Conservation (phyloP, 53 echinoderm and acorn worm species). For the Mesocentrotus franciscanus region DNA sequence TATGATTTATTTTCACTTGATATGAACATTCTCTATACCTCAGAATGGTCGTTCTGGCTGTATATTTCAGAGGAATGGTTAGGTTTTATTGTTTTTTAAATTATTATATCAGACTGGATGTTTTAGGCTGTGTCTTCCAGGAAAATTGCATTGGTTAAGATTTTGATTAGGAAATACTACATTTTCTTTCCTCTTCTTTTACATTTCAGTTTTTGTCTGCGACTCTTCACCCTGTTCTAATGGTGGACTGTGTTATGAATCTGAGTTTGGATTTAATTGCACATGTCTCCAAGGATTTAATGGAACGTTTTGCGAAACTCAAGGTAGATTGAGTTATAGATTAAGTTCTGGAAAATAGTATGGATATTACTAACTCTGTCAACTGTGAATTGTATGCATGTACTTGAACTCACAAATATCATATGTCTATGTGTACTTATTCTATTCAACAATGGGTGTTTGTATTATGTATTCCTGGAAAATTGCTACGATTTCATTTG, state of each 20-base stretch:
- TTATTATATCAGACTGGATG: too few relatives aligned
- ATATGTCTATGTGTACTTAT: too few relatives aligned
- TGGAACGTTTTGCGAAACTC: slow-evolving; percentile 38
- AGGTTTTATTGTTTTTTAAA: too few relatives aligned
- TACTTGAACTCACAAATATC: too few relatives aligned
- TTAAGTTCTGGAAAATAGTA: too few relatives aligned
- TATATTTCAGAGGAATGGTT: too few relatives aligned
- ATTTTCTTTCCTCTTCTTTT: neutral
- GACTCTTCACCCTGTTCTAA: slow-evolving; percentile 32
- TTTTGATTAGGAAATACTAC: neutral
- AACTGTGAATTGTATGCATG: too few relatives aligned
- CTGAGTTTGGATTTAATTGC: slow-evolving; percentile 52
- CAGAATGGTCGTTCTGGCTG: too few relatives aligned
- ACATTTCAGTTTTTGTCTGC: slow-evolving; percentile 28
- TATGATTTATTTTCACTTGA: neutral
- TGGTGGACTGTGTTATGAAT: slow-evolving; percentile 56
- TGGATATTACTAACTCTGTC: too few relatives aligned
- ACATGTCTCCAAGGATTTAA: slow-evolving; percentile 51
- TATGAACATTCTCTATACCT: neutral
- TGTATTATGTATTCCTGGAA: too few relatives aligned
- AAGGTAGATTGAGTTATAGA: slow-evolving; percentile 23
- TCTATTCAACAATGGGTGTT: too few relatives aligned
- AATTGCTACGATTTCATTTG: too few relatives aligned
- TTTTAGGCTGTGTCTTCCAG: neutral
- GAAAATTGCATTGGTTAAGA: neutral